Evolutionary conservation across 2,888 invertebrate genomes (phyloP), one percentile per base, ranked within the genome.

Genomic region (Scaptomyza caliginosa): DNA sequence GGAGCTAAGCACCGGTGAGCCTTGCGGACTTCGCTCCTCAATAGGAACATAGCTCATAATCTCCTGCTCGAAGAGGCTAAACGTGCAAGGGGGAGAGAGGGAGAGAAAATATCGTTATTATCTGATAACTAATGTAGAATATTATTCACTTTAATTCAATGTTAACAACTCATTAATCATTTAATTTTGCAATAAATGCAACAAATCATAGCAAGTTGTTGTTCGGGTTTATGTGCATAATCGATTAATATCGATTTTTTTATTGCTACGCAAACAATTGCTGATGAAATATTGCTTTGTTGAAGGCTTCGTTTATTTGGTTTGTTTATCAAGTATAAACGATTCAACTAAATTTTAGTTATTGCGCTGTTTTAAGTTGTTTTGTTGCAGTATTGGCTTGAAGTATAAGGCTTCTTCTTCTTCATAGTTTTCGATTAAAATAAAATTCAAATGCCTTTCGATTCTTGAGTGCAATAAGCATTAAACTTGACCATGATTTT

Each of bases 51-150:
- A 98, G 84, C 97, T 97, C 98, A 98, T 98, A 90, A 98, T 98
- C 94, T 98, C 98, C 93, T 98, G 97, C 92, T 99, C 98, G 93
- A 98, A 98, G 88, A 98, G 94, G 93, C 98, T 98, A 32, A n/a
- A n/a, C n/a, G n/a, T 5, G 94, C 10, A 4, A 30, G 4, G 2
- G 10, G 38, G 24, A 16, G 24, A 19, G 16, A 21, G 28, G 28
- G 10, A 26, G 13, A 34, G 17, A 56, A 2, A 13, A 8, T n/a
- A 13, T 11, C 19, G 45, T 17, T 19, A 28, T 8, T 8, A n/a
- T n/a, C 7, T 17, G 4, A 16, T 26, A 60, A 32, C 21, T 57
- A 23, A 50, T 38, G 10, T 23, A 8, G 8, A 24, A 34, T 7
- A 39, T 63, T 55, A 54, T 23, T 56, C 48, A 56, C 19, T 13